Conservation (phyloP, 2,113 vertebrate genomes). For the Colaptes auratus region DNA sequence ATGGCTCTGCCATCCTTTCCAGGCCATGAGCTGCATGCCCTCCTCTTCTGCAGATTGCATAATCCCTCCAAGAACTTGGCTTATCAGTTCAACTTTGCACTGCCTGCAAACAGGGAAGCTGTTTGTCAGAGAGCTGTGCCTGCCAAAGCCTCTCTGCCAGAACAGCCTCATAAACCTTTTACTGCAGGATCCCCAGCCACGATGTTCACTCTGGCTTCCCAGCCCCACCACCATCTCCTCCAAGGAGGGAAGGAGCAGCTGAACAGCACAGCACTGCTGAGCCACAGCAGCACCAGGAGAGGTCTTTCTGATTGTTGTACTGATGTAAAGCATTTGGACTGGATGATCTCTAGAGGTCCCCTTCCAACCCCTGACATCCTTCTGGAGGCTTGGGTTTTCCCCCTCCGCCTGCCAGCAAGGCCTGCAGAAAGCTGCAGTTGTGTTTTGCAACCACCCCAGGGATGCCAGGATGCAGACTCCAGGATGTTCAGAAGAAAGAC, state of each 20-base stretch:
- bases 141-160: constrained; percentile 22
- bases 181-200: neutral
- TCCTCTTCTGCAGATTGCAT: constrained; percentile 5
- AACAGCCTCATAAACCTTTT: constrained; percentile 44
- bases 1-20: neutral
- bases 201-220: neutral
- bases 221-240: neutral
- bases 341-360: too few relatives aligned
- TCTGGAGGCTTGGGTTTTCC: too few relatives aligned
- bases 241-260: neutral
- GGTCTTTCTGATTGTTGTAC: neutral
- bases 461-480: neutral
- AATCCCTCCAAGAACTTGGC: constrained; percentile 43
- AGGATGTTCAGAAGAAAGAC: neutral
- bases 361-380: too few relatives aligned
- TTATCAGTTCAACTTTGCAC: constrained; percentile 67
- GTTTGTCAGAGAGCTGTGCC: constrained; percentile 29
- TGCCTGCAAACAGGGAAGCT: constrained; percentile 57
- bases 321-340: neutral
- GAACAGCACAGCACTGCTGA: neutral
- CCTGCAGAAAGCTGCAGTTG: neutral
- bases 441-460: neutral
- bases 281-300: neutral
- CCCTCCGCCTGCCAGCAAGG: neutral
- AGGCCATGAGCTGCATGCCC: constrained; percentile 16